Conservation (phyloP, 2,888 invertebrate genomes). For the Nomada ferruginata region DNA sequence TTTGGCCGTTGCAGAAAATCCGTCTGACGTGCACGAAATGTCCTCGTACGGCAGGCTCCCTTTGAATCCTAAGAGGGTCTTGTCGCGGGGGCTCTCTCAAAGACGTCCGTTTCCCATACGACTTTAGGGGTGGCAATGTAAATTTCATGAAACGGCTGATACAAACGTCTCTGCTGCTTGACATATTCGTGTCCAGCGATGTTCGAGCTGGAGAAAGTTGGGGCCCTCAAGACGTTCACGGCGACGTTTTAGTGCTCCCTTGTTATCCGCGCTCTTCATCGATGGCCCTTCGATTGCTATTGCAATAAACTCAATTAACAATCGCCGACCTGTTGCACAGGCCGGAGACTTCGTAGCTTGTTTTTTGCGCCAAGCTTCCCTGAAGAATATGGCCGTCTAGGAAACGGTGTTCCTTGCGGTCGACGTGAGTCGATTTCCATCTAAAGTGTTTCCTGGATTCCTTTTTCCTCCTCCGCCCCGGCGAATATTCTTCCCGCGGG, state of each 20-base stretch:
- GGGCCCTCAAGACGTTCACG: too few species aligned
- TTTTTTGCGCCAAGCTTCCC: conserved; percentile 25
- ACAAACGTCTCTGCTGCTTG: not conserved
- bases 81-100: not conserved
- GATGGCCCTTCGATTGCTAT: too few species aligned
- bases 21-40: conserved; percentile 3
- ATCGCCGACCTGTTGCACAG: too few species aligned
- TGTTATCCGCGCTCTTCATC: too few species aligned
- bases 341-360: not conserved
- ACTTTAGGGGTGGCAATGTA: not conserved
- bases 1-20: conserved; percentile 10
- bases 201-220: too few species aligned
- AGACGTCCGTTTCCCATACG: not conserved
- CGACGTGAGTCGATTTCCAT: conserved; percentile 50
- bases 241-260: too few species aligned
- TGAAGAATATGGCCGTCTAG: conserved; percentile 1
- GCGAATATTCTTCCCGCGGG: not conserved
- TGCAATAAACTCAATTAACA: too few species aligned
- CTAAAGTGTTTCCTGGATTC: conserved; percentile 45
- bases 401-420: conserved; percentile 50
- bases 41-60: too few species aligned
- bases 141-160: conserved; percentile 13
- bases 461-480: conserved; percentile 13
- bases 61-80: not conserved
- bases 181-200: not conserved